Evolutionary conservation across 30 jellyfish, hydroid and myxozoan genomes (phyloP), one percentile per base, ranked within the genome.

Genomic region (Nemopilema nomurai): DNA sequence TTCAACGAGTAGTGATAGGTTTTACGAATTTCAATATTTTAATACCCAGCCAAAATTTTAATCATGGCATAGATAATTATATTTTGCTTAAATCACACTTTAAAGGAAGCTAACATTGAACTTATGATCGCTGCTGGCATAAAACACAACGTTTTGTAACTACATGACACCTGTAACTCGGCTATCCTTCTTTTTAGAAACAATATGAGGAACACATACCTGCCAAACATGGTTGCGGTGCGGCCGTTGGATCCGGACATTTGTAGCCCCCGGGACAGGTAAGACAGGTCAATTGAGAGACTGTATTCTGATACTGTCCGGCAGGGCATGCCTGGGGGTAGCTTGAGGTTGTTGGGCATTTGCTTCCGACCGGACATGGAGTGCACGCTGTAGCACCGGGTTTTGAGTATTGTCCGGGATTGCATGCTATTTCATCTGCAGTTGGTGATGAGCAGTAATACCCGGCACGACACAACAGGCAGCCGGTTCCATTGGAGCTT

Each of bases 391-490:
- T 88, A 0, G 98, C 72, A 18, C 95, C 96, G 28, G 92, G 79
- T 8, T 6, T 81, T 24, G 98, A 93, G 87, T 95, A 93, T 72
- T 70, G 53, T 22, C 97, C 97, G 21, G 67, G 28, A 21, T 91
- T 78, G 49, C 98, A 93, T 4, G 90, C 79, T 32, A 81, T 50
- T 85, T 89, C 96, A 0, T 25, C 72, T 18, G 83, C 84, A 16
- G 91, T 87, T 26, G 98, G 98, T 27, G 97, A 28, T 24, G 98
- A 66, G 52, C 98, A 93, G 74, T 83, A 83, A 75, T 57, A 89
- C 26, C 98, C 98, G 16, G 97, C 94, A 20, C 89, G 89, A 67
- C 98, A 93, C 0, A 87, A 33, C 18, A 51, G 77, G 80, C 98
- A 93, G 23, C 77, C 72, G 19, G 98, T 93, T 8, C 97, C 97